Evolutionary conservation across 1,140 invertebrate genomes (phyloP), one percentile per base, ranked within the genome.

Genomic region (Zaprionus taronus): DNA sequence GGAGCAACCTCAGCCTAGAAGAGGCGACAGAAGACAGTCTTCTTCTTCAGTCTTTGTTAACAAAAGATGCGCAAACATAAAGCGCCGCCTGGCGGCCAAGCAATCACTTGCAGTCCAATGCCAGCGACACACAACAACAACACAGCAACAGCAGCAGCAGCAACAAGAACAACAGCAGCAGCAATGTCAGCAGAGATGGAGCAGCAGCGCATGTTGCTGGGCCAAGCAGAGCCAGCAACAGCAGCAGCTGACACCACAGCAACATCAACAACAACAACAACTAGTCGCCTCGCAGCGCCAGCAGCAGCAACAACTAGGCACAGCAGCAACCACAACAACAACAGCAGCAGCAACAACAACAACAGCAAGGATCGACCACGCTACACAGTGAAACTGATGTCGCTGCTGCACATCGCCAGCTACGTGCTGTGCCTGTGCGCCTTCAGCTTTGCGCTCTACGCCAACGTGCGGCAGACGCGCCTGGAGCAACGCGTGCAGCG

Each of bases 401-500:
- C 91, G 67, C 68, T 92, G 67, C 64, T 93, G 72, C 87, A 92
- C 64, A 67, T 93, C 38, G 77, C 85, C 71, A 78, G 91, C 78
- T 93, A 92, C 65, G 79, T 91, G 82, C 74, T 93, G 61, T 93
- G 91, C 73, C 79, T 93, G 65, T 80, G 86, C 77, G 87, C 91
- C 34, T 84, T 93, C 66, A 91, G 86, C 38, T 92, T 93, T 36
- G 83, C 92, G 3, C 47, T 93, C 24, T 93, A 93, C 53, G 75
- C 81, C 62, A 91, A 89, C 58, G 76, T 91, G 67, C 83, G 92
- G 31, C 92, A 93, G 60, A 83, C 86, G 49, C 90, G 91, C 28
- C 68, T 85, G 36, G 92, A 93, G 64, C 79, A 89, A 24, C 79
- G 86, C 20, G 57, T 93, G 73, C 77, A 84, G 60, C 89, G 91